Base-by-base conservation (phyloP, 2,113 vertebrate species). In the Lycocorax pyrrhopterus region DNA sequence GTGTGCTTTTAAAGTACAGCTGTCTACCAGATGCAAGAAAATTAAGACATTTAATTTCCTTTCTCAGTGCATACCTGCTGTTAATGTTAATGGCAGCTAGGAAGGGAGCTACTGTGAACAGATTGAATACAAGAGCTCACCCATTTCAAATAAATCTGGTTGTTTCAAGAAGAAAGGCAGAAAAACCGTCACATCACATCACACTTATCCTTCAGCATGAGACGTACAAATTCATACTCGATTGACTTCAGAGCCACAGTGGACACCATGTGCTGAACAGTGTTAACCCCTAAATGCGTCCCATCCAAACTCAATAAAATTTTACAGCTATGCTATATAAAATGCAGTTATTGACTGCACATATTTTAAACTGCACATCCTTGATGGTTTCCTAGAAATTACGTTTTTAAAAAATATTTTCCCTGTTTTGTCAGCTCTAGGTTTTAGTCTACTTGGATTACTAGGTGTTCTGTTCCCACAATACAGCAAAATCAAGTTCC, bases 21-120 rank as follows among this genome's bases (percentile, higher is more conserved):
- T 94, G 94, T 47, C 89, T 77, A 71, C 80, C 94, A 96, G 95
- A 94, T 84, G 89, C 76, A 74, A 91, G 82, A 92, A 96, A 95
- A 97, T 95, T 89, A 96, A 93, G 84, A 77, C 46, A 68, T 95
- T 94, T 96, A 37, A 93, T 94, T 94, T 96, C 90, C 93, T 84
- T 79, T 94, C 89, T 43, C 87, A 69, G 41, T 30, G 73, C 72
- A 27, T 78, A 94, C 33, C 62, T 94, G 86, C 56, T 19, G 12
- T 91, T 91, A 91, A 85, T 56, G 76, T 49, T 93, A 94, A 95
- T 81, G 64, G 84, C 89, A 84, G 82, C 58, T 60, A 78, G 59
- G 58, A 86, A 53, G 44, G 73, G 83, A 72, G 66, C 25, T 86
- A 16, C 85, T 64, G 60, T 20, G 56, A 96, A 39, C 76, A 96